Evolutionary conservation across 2,888 invertebrate species (phyloP).

Genomic region (Ptilodon capucinus): DNA sequence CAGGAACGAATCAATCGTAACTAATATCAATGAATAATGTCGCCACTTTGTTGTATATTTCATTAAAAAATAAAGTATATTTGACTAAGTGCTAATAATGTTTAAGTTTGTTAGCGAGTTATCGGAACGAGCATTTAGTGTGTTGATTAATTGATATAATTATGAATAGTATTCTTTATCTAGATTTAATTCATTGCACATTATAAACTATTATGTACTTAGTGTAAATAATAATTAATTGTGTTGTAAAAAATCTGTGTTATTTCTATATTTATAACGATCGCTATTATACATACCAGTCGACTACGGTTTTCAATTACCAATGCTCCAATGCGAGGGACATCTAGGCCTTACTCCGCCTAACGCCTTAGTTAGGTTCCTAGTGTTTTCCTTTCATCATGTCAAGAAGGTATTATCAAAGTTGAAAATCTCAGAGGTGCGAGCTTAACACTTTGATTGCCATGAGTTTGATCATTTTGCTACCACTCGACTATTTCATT

Average conservation of each 20-base stretch:
- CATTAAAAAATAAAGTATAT: not conserved
- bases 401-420: too few species aligned
- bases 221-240: not conserved
- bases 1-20: conserved; percentile 21
- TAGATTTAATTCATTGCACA: not conserved
- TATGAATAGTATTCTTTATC: too few species aligned
- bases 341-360: too few species aligned
- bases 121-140: not conserved
- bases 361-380: too few species aligned
- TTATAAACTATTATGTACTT: not conserved
- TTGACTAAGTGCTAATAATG: not conserved
- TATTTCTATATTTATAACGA: not conserved
- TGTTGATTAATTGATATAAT: not conserved
- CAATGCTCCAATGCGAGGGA: too few species aligned
- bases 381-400: too few species aligned
- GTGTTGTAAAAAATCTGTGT: not conserved
- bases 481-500: too few species aligned
- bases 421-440: too few species aligned
- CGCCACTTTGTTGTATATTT: not conserved
- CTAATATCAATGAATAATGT: conserved; percentile 14
- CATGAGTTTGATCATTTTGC: too few species aligned
- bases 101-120: not conserved
- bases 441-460: too few species aligned
- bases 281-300: too few species aligned
- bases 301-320: too few species aligned